Conservation (phyloP, 1,140 invertebrate genomes). For the Tribolium castaneum region DNA sequence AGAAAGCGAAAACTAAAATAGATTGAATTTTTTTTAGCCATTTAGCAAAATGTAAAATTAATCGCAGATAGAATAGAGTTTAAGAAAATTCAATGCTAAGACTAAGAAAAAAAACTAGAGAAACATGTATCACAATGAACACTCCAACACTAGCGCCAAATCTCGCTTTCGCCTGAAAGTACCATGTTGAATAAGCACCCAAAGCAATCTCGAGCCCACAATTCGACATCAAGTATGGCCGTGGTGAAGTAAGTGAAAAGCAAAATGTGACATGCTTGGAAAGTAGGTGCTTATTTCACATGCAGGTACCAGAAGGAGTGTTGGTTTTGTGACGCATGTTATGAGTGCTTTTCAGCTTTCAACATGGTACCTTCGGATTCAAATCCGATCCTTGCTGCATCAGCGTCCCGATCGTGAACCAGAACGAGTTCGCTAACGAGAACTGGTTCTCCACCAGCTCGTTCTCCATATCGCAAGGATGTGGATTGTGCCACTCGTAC, state of each 20-base stretch:
- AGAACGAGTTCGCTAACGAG: slow-evolving; percentile 78
- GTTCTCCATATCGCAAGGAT: slow-evolving; percentile 75
- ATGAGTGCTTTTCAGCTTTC: slow-evolving; percentile 49
- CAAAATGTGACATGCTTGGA: slow-evolving; percentile 1
- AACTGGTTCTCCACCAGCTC: slow-evolving; percentile 75
- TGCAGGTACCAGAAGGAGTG: slow-evolving; percentile 46
- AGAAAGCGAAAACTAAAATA: no score
- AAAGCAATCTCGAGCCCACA: not conserved
- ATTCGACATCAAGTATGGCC: not conserved
- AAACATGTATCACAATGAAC: slow-evolving; percentile 29
- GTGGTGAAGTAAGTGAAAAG: slow-evolving; percentile 16
- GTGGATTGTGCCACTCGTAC: slow-evolving; percentile 84
- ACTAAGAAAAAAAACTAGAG: not conserved
- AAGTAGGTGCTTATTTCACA: slow-evolving; percentile 49
- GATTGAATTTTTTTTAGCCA: no score
- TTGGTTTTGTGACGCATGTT: slow-evolving; percentile 19
- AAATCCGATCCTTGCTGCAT: slow-evolving; percentile 95
- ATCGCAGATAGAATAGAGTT: no score
- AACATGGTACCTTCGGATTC: slow-evolving; percentile 77
- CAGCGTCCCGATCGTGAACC: slow-evolving; percentile 82
- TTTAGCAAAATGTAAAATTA: no score
- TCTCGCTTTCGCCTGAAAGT: not conserved
- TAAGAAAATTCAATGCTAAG: no score
- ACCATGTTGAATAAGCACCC: slow-evolving; percentile 50
- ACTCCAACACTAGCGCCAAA: slow-evolving; percentile 11